Percentiles rank a stretch among this genome's conserved stretches.
Conservation (phyloP, 2,888 invertebrate genomes). For the Rhyacophila evoluta region DNA sequence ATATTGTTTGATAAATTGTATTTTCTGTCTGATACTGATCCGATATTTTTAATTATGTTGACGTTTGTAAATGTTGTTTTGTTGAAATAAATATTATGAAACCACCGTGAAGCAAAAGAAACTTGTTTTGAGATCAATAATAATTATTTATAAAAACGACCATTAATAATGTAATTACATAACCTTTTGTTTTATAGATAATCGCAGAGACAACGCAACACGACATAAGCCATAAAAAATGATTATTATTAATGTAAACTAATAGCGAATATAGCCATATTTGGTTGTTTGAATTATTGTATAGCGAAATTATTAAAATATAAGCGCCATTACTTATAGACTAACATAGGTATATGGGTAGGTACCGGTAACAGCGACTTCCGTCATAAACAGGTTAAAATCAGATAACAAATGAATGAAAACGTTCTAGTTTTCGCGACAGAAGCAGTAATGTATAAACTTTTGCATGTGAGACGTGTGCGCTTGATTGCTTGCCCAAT, state of each 20-base stretch:
- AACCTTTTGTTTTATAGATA: constrained; percentile 1
- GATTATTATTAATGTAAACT: background rate
- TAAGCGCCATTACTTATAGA: background rate
- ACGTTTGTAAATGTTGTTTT: background rate
- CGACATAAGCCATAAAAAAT: background rate
- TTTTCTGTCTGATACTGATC: background rate
- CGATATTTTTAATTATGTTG: background rate
- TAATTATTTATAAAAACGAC: background rate
- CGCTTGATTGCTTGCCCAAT: no score
- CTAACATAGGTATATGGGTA: background rate
- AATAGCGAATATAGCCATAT: background rate
- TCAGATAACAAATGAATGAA: constrained; percentile 8
- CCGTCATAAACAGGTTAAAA: constrained; percentile 3
- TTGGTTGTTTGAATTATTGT: background rate
- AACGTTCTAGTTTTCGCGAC: background rate
- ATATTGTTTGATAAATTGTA: background rate
- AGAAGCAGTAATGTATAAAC: background rate
- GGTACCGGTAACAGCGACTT: background rate
- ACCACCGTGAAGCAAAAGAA: background rate
- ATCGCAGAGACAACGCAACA: background rate
- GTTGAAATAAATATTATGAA: background rate
- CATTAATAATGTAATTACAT: background rate
- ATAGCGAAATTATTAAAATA: background rate
- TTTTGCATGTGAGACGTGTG: background rate
- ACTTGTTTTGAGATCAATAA: background rate